These are phyloP conservation scores for Choristoneura fumiferana DNA, from an alignment of 1,140 invertebrate species.

Conservation along the genomic window DNA sequence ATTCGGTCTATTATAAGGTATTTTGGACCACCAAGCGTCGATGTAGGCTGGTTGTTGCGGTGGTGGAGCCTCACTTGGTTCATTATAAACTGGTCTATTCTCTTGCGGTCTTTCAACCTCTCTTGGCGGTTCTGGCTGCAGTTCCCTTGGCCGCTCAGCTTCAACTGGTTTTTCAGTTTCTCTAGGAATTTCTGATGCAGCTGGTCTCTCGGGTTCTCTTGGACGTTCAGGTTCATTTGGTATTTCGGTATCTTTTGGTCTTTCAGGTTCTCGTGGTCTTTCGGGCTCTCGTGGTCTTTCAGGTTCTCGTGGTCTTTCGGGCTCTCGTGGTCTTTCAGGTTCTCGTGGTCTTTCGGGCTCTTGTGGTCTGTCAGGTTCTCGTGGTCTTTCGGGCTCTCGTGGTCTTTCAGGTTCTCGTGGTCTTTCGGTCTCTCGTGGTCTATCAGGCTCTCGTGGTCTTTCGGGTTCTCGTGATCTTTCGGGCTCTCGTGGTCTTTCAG, in stretches of 20 bases:
- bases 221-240: constrained; percentile 23
- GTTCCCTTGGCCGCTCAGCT: background rate
- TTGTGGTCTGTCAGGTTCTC: background rate
- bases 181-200: constrained; percentile 19
- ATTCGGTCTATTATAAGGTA: background rate
- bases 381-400: constrained; percentile 1
- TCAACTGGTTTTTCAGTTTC: constrained; percentile 1
- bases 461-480: too few relatives aligned
- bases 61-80: background rate
- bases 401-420: constrained; percentile 20
- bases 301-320: constrained; percentile 19
- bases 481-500: constrained; percentile 15
- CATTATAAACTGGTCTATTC: constrained; percentile 17
- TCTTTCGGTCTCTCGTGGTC: constrained; percentile 20
- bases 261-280: constrained; percentile 12
- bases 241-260: background rate
- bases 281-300: constrained; percentile 19
- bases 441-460: constrained; percentile 19
- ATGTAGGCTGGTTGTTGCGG: too few relatives aligned
- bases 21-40: too few relatives aligned
- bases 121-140: constrained; percentile 13
- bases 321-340: constrained; percentile 20
- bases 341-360: constrained; percentile 16
- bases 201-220: constrained; percentile 17
- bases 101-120: constrained; percentile 3